Conservation (phyloP, 2,797 vertebrate genomes). For the Liparis tanakae region DNA sequence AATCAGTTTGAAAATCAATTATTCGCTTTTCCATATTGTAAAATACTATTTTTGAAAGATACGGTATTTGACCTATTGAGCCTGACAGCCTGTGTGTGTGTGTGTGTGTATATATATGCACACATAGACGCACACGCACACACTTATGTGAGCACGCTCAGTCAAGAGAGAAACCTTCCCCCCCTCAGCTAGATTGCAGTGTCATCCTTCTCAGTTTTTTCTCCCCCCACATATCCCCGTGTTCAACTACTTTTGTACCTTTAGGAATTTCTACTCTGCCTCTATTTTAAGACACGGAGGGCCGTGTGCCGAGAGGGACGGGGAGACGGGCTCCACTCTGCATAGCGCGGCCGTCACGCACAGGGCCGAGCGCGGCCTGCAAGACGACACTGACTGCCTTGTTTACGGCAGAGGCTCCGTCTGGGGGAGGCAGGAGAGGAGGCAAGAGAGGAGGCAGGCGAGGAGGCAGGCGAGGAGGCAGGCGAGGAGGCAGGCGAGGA, state of each 20-base stretch:
- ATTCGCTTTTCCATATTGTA: constrained; percentile 1
- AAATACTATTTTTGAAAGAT: constrained; percentile 34
- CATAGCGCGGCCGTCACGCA: constrained; percentile 37
- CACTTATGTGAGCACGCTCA: constrained; percentile 48
- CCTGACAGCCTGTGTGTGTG: constrained; percentile 14
- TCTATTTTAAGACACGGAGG: constrained; percentile 78
- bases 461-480: constrained; percentile 52
- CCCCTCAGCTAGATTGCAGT: constrained; percentile 42
- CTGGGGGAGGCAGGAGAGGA: constrained; percentile 51
- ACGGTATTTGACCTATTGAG: constrained; percentile 56
- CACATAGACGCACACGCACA: constrained; percentile 26
- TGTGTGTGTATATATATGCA: constrained; percentile 16
- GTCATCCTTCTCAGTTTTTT: constrained; percentile 51
- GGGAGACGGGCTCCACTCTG: constrained; percentile 52
- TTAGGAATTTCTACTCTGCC: constrained; percentile 60
- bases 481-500: constrained; percentile 51
- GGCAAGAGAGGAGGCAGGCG: constrained; percentile 56
- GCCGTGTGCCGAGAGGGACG: constrained; percentile 65
- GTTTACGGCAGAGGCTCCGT: constrained; percentile 74
- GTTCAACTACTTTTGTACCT: constrained; percentile 67
- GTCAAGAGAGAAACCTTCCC: constrained; percentile 64
- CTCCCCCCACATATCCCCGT: constrained; percentile 24
- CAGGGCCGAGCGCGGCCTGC: constrained; percentile 59
- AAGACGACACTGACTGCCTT: constrained; percentile 70
- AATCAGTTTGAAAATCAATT: constrained; percentile 3